Conservation (phyloP, 2,797 vertebrate genomes). For the Chrysocyon brachyurus region DNA sequence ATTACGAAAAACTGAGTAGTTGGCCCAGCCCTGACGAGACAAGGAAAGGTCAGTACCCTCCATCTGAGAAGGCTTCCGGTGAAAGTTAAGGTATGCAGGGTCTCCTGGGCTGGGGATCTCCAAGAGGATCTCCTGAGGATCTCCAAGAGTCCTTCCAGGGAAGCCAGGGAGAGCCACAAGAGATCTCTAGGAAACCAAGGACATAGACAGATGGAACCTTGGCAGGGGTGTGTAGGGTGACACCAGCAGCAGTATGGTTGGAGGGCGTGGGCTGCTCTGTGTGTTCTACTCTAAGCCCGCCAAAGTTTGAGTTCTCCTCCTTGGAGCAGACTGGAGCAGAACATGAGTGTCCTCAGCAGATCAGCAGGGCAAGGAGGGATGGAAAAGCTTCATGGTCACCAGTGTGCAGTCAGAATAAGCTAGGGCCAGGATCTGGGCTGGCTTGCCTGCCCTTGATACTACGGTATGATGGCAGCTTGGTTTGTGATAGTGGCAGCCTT, state of each 20-base stretch:
- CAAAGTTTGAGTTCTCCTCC: rapidly evolving
- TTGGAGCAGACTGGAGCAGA: not conserved
- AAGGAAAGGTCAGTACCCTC: rapidly evolving
- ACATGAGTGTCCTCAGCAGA: not conserved
- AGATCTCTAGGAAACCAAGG: not conserved
- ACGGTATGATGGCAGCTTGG: not conserved
- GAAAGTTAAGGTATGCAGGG: not conserved
- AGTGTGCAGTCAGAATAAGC: too few relatives aligned
- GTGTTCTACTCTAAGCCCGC: not conserved
- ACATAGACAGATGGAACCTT: rapidly evolving
- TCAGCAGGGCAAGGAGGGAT: rapidly evolving
- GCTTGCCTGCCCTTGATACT: not conserved
- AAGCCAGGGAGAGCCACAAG: not conserved
- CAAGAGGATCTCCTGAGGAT: not conserved
- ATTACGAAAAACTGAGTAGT: not conserved
- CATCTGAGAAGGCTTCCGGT: not conserved
- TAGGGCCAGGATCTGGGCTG: not conserved
- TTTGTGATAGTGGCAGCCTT: not conserved
- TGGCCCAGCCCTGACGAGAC: not conserved
- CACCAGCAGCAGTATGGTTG: rapidly evolving
- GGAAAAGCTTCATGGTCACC: rapidly evolving
- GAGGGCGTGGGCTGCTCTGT: not conserved
- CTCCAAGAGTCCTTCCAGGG: not conserved
- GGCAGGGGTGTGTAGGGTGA: not conserved
- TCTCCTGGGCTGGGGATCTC: not conserved